Evolutionary conservation across 92 coral and sea anemone genomes (phyloP).

Genomic region (Palythoa grandiflora): DNA sequence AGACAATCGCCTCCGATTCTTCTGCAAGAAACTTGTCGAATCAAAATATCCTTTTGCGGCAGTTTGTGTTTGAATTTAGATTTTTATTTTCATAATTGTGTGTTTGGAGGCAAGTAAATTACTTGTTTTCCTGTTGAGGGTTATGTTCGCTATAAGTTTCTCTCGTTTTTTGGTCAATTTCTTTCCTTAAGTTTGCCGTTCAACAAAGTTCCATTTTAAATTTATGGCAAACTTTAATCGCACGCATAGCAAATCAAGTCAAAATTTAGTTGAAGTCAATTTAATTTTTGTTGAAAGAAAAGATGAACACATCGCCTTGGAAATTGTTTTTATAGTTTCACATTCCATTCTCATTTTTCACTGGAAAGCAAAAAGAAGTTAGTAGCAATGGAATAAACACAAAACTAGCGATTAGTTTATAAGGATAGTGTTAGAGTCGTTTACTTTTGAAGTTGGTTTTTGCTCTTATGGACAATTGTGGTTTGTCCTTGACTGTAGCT

Average conservation of each 20-base stretch:
- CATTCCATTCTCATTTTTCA: slow-evolving; percentile 33
- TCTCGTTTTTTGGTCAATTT: not conserved
- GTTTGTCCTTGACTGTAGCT: slow-evolving; percentile 46
- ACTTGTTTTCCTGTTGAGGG: slow-evolving; percentile 39
- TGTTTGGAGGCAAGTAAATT: slow-evolving; percentile 40
- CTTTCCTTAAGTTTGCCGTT: not conserved
- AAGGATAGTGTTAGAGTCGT: slow-evolving; percentile 25
- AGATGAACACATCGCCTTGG: slow-evolving; percentile 40
- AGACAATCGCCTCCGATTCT: slow-evolving; percentile 79
- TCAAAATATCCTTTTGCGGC: slow-evolving; percentile 92
- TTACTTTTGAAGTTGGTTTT: slow-evolving; percentile 36
- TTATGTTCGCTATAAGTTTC: not conserved
- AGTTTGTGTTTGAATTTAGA: slow-evolving; percentile 24
- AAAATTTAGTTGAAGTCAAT: slow-evolving; percentile 51
- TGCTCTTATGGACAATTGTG: slow-evolving; percentile 45
- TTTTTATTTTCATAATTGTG: slow-evolving; percentile 38
- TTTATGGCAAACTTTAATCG: slow-evolving; percentile 2
- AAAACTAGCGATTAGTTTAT: slow-evolving; percentile 36
- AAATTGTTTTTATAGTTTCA: slow-evolving; percentile 26
- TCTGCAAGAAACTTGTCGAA: slow-evolving; percentile 91
- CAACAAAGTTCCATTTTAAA: slow-evolving; percentile 34
- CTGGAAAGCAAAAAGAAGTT: slow-evolving; percentile 27
- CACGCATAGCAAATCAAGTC: slow-evolving; percentile 45
- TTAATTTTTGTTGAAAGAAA: slow-evolving; percentile 41
- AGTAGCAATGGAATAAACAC: slow-evolving; percentile 34